Evolutionary conservation across 2,113 vertebrate species (phyloP), one percentile per base, ranked within the genome.

Genomic region (Paedocypris sp.): DNA sequence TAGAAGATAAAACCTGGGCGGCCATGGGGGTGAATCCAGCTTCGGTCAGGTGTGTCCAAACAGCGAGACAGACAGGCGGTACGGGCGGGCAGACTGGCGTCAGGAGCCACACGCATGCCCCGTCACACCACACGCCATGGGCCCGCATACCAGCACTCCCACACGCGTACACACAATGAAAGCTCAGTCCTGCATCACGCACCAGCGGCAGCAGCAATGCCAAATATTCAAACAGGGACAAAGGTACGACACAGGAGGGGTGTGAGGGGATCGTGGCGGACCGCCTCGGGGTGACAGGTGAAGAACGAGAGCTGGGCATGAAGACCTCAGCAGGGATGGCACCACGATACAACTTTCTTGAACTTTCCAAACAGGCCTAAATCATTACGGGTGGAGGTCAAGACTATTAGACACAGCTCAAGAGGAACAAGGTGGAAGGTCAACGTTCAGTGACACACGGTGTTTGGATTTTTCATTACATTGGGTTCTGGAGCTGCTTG

Each of bases 161-260:
- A 84, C 82, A 79, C 79, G 70, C 52, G 31, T 53, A 58, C 66
- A 54, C 73, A 86, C 83, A 85, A 86, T 79, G 81, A 71, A 19
- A n/a, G 66, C 82, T 86, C 80, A 86, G 85, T 85, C 68, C 69
- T 50, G 67, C 77, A 83, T 81, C 83, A 85, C 73, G 82, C 82
- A 83, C 80, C 85, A 83, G 75, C 71, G 73, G 78, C 81, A 79
- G 68, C 81, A 85, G 80, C 77, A 85, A 84, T 85, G 81, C 76
- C 69, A 84, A 86, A 76, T 79, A 85, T 85, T 85, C 80, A 76
- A 73, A 74, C 75, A 47, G 75, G 73, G 77, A 82, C 77, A 80
- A 78, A 80, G 77, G 78, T 77, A 71, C 50, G 63, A 62, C 64
- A 23, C 9, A 42, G 53, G 45, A 18, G 62, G 41, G 38, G 64